A percentile compares a stretch with the other conserved stretches of the same genome.
These are phyloP conservation scores for Nipponia nippon DNA, from an alignment of 2,113 vertebrate genomes.

Conservation along the genomic window DNA sequence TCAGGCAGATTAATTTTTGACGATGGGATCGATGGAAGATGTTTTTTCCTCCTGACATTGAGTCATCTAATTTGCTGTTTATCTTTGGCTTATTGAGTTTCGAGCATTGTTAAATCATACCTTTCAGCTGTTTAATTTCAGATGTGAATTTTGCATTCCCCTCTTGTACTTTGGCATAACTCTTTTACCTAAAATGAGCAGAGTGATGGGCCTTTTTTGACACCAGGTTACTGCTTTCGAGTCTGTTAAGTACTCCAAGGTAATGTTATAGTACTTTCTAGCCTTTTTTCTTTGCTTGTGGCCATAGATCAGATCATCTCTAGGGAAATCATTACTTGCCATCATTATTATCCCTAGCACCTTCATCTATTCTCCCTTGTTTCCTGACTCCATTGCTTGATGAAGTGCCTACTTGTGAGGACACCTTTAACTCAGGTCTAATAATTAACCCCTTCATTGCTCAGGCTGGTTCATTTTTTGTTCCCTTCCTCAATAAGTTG, in stretches of 20 bases:
- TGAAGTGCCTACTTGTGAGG: conserved; percentile 80
- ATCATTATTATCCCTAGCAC: conserved; percentile 92
- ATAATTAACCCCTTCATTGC: conserved; percentile 79
- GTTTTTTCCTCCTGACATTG: conserved; percentile 82
- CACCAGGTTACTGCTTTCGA: conserved; percentile 77
- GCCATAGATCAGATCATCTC: conserved; percentile 94
- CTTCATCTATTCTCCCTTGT: conserved; percentile 91
- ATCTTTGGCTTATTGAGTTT: conserved; percentile 90
- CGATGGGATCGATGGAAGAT: conserved; percentile 86
- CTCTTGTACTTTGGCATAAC: conserved; percentile 80
- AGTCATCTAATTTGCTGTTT: conserved; percentile 93
- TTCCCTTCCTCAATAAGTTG: neutral
- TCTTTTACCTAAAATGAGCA: conserved; percentile 78
- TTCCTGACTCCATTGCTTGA: conserved; percentile 86
- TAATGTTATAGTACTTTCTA: conserved; percentile 79
- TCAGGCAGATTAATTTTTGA: conserved; percentile 91
- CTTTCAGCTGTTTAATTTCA: conserved; percentile 94
- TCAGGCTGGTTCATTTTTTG: conserved; percentile 1
- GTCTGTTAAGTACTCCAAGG: conserved; percentile 82
- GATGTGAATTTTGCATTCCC: conserved; percentile 79
- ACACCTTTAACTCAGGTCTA: conserved; percentile 77
- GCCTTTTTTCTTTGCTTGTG: conserved; percentile 84
- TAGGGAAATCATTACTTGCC: conserved; percentile 97
- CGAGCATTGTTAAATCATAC: conserved; percentile 93
- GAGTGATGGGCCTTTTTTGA: conserved; percentile 76